phyloP scores from a whole-genome alignment of 2,888 invertebrate species.

The Dorcus parallelipipedus region DNA sequence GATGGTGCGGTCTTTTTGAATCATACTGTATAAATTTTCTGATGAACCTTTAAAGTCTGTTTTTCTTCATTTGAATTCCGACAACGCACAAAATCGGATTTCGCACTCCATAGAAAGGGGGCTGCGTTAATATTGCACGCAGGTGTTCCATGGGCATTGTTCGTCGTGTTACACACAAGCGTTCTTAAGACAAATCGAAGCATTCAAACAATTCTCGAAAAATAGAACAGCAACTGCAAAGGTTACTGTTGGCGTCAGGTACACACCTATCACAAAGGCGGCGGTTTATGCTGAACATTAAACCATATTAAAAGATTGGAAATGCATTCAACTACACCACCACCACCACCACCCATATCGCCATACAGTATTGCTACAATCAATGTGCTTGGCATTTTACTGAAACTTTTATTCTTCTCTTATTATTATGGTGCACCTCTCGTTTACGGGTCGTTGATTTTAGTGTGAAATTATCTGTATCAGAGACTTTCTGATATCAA shows the following conservation, averaged over 20 bases:
- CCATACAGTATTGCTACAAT: background rate
- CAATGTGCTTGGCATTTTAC: constrained; percentile 13
- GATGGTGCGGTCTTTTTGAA: too few species aligned
- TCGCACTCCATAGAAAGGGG: too few species aligned
- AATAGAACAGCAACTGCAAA: constrained; percentile 15
- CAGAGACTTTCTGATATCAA: too few species aligned
- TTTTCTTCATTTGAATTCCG: too few species aligned
- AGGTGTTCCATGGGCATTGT: background rate
- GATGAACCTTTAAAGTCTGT: too few species aligned
- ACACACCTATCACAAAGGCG: constrained; percentile 13
- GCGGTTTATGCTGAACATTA: constrained; percentile 12
- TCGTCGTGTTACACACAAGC: background rate
- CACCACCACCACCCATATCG: constrained; percentile 6
- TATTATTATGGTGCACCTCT: background rate
- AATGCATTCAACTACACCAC: constrained; percentile 10
- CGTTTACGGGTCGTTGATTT: constrained; percentile 11
- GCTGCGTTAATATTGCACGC: background rate
- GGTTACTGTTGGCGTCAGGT: constrained; percentile 14
- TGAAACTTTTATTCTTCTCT: constrained; percentile 12
- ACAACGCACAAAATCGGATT: too few species aligned
- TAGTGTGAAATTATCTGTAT: too few species aligned
- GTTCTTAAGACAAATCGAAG: constrained; percentile 3
- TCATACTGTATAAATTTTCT: too few species aligned
- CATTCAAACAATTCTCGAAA: constrained; percentile 13
- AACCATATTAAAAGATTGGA: constrained; percentile 4